Evolutionary conservation across 2,113 vertebrate genomes (phyloP), one percentile per base, ranked within the genome.

Genomic region (Protobothrops flavoviridis): DNA sequence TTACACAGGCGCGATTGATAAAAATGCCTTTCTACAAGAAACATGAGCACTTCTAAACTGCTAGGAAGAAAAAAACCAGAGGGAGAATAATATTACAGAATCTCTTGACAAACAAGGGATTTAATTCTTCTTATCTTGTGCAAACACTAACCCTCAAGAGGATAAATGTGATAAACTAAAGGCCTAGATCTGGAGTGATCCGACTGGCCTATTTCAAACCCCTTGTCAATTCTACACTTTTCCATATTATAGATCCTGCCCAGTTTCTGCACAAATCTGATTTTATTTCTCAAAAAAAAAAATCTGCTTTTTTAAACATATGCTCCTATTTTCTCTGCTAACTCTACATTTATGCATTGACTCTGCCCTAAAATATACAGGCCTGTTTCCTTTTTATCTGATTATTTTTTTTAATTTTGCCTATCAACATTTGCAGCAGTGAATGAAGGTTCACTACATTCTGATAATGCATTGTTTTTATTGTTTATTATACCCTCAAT

Each of bases 21-120:
- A 74, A 85, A 52, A 29, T 0, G 3, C 89, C 93, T 96, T 15
- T 52, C 26, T 26, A 8, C 24, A 90, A 87, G 69, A 94, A 94
- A 8, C 91, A 86, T 11, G 33, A 87, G 33, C 74, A 52, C 17
- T 86, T 94, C 61, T 23, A 69, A 53, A 21, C 9, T 87, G 61
- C 53, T 48, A 29, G 55, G 91, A 74, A 43, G 43, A 26, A 87
- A n/a, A 91, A 48, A 59, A 69, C 1, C 12, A 69, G 15, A 6
- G 3, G 23, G 8, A 89, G 0, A 20, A 8, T 87, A 89, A 92
- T 90, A 87, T 90, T 91, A 92, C 85, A 92, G 90, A 94, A 64
- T 90, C 15, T 17, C 92, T 94, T 69, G 23, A 13, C 3, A 20
- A n/a, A 85, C 74, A 89, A 52, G 13, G 39, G 69, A 81, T 81